Percentiles rank a stretch among this genome's conserved stretches.
These are phyloP conservation scores for Stratiolaelaps scimitus DNA, from an alignment of 1,140 invertebrate genomes.

Conservation along the genomic window DNA sequence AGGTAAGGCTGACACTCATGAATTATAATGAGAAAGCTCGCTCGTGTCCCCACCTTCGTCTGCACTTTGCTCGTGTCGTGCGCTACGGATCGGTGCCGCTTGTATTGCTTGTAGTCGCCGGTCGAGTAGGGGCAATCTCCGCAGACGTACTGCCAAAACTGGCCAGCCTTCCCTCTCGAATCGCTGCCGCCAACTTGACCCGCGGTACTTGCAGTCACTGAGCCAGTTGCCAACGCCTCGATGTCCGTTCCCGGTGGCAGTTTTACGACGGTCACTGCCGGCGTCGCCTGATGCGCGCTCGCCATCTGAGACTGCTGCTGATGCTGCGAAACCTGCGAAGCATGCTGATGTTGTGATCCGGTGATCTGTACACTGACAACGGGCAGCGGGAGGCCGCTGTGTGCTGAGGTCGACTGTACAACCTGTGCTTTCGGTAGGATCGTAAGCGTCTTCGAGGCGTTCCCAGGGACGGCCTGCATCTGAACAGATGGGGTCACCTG, in stretches of 20 bases:
- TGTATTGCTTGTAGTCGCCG: neutral
- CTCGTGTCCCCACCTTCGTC: conserved; percentile 20
- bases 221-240: neutral
- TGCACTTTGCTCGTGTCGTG: conserved; percentile 12
- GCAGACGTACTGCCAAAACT: conserved; percentile 28
- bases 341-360: too few species aligned
- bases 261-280: neutral
- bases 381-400: too few species aligned
- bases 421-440: too few species aligned
- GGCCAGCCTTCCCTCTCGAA: conserved; percentile 6
- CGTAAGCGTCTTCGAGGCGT: too few species aligned
- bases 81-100: conserved; percentile 9
- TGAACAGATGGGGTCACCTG: too few species aligned
- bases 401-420: too few species aligned
- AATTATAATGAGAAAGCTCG: too few species aligned
- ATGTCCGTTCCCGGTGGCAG: conserved; percentile 22
- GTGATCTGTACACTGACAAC: too few species aligned
- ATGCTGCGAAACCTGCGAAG: too few species aligned
- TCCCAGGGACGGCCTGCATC: too few species aligned
- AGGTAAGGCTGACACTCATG: too few species aligned
- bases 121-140: neutral
- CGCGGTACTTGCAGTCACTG: neutral
- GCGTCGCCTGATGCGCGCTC: neutral
- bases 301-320: too few species aligned
- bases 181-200: neutral